phyloP scores from a whole-genome alignment of 2,113 vertebrate species.

The Cynoglossus semilaevis region DNA sequence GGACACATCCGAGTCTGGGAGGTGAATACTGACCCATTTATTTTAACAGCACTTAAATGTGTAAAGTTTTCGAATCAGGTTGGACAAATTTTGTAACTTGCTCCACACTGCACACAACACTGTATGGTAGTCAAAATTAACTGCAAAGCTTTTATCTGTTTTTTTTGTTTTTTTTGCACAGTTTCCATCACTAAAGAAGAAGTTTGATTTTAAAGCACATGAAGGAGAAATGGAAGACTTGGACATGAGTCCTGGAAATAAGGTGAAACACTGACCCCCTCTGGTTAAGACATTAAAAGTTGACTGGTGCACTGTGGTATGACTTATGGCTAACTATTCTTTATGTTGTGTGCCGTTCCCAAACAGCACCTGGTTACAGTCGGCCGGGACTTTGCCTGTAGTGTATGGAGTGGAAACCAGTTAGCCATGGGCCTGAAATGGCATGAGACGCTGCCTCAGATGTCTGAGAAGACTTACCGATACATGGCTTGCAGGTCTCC shows the following conservation, averaged over 20 bases:
- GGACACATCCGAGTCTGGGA: conserved; percentile 90
- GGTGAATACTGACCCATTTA: conserved; percentile 61
- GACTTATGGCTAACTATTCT: neutral
- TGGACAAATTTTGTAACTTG: too few species aligned
- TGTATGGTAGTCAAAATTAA: too few species aligned
- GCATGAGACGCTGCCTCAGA: conserved; percentile 84
- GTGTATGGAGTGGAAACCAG: conserved; percentile 88
- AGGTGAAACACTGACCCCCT: conserved; percentile 71
- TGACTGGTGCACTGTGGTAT: neutral
- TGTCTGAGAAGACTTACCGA: conserved; percentile 83
- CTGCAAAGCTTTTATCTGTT: too few species aligned
- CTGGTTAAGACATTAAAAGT: neutral
- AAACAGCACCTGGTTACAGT: conserved; percentile 85
- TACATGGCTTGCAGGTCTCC: conserved; percentile 87
- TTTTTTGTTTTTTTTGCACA: conserved; percentile 47
- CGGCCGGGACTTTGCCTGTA: conserved; percentile 87
- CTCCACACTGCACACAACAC: too few species aligned
- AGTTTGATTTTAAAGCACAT: conserved; percentile 88
- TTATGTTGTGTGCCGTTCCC: conserved; percentile 8
- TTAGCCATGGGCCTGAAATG: conserved; percentile 82
- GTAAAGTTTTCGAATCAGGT: too few species aligned
- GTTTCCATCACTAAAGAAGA: conserved; percentile 89
- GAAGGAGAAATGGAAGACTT: conserved; percentile 89
- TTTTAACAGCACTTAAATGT: neutral
- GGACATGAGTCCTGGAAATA: conserved; percentile 83